These are phyloP conservation scores for Eledona agricola DNA, from an alignment of 2,888 invertebrate species.

Conservation along the genomic window DNA sequence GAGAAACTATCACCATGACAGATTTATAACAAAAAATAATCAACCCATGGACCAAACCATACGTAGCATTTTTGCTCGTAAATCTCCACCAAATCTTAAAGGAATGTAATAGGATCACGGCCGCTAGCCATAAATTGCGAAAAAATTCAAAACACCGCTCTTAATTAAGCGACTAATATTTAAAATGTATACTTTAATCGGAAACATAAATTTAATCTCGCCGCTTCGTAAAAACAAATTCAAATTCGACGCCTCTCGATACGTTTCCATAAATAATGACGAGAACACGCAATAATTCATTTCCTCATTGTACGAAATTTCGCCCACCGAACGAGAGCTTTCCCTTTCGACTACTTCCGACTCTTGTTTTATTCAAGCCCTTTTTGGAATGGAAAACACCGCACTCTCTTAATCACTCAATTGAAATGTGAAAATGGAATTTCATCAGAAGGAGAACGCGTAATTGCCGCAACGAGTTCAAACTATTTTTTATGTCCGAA, in stretches of 20 bases:
- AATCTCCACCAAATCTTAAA: no score
- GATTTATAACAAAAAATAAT: no score
- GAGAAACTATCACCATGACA: no score
- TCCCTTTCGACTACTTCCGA: conserved; percentile 3
- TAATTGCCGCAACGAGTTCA: no score
- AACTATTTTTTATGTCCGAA: no score
- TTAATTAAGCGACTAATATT: conserved; percentile 18
- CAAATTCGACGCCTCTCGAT: conserved; percentile 17
- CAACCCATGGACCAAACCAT: no score
- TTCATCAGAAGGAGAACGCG: neutral
- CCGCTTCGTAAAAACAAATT: conserved; percentile 19
- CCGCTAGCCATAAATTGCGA: neutral
- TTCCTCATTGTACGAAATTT: conserved; percentile 17
- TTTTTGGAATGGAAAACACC: no score
- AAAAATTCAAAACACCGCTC: no score
- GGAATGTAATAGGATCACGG: no score
- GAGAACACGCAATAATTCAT: conserved; percentile 19
- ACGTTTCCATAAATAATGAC: conserved; percentile 22
- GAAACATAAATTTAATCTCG: conserved; percentile 17
- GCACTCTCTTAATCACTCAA: conserved; percentile 4
- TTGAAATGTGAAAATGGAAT: neutral
- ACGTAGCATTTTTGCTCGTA: no score
- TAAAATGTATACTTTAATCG: conserved; percentile 18
- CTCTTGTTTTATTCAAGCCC: conserved; percentile 10
- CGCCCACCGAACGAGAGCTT: conserved; percentile 2